phyloP scores from a whole-genome alignment of 1,140 invertebrate genomes.

The Eufriesea mexicana region DNA sequence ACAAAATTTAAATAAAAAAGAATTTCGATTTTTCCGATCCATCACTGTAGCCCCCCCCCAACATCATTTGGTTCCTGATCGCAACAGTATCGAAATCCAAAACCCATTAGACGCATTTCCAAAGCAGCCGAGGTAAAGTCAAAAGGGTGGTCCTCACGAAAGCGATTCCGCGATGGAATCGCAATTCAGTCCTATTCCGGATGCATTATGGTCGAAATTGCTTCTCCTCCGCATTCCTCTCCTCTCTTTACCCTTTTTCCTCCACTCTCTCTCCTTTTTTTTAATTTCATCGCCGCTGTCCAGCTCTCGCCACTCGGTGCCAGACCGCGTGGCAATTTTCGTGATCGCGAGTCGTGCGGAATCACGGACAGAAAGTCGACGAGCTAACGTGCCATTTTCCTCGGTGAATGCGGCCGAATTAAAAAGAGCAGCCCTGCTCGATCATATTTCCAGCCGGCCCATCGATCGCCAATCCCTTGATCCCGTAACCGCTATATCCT shows the following conservation, averaged over 20 bases:
- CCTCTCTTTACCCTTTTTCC: background rate
- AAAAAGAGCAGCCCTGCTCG: constrained; percentile 58
- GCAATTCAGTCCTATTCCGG: background rate
- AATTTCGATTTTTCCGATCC: too few species aligned
- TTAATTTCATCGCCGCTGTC: background rate
- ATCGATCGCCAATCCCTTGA: constrained; percentile 22
- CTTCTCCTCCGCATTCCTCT: background rate
- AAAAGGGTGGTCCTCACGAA: background rate
- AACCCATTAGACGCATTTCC: background rate
- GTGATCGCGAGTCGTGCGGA: constrained; percentile 8
- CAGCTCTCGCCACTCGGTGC: background rate
- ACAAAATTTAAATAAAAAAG: too few species aligned
- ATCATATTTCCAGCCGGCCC: constrained; percentile 41
- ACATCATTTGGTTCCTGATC: background rate
- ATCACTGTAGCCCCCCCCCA: too few species aligned
- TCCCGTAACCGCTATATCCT: background rate
- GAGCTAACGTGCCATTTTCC: constrained; percentile 51
- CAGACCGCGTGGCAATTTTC: constrained; percentile 21
- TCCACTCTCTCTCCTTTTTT: background rate
- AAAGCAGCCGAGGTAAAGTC: background rate
- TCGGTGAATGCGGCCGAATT: constrained; percentile 59
- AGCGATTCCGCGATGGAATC: background rate
- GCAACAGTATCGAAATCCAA: background rate
- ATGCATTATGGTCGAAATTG: constrained; percentile 4
- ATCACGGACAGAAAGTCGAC: constrained; percentile 30